These are phyloP conservation scores for Astreopora myriophthalma DNA, from an alignment of 64 coral and sea anemone genomes.

Conservation along the genomic window DNA sequence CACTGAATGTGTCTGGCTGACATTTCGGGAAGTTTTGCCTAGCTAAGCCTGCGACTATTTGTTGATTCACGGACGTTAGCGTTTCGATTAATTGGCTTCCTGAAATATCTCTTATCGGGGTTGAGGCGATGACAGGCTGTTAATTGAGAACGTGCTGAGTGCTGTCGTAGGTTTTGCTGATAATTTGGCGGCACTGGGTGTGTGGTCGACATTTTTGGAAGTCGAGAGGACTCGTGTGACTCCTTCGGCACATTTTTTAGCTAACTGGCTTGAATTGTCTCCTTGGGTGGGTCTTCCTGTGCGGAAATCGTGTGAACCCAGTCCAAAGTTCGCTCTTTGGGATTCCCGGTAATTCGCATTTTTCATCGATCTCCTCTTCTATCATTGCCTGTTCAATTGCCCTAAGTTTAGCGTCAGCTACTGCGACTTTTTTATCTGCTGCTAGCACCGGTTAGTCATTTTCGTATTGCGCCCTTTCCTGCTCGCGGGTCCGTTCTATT, in stretches of 20 bases:
- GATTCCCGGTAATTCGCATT: neutral
- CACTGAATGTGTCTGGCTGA: slow-evolving; percentile 13
- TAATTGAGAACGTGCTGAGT: neutral
- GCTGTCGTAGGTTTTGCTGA: no score
- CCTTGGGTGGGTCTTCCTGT: neutral
- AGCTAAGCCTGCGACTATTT: neutral
- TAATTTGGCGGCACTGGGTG: neutral
- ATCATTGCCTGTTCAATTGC: neutral
- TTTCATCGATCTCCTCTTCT: neutral
- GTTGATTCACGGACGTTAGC: slow-evolving; percentile 3
- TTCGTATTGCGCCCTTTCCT: neutral
- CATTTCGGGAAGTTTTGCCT: slow-evolving; percentile 33
- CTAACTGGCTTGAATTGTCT: neutral
- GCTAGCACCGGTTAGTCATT: neutral
- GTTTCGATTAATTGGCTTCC: slow-evolving; percentile 1
- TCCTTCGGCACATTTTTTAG: neutral
- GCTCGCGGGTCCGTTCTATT: neutral
- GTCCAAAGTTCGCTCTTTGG: neutral
- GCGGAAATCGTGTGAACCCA: neutral
- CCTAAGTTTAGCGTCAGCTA: slow-evolving; percentile 1
- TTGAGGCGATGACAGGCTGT: neutral
- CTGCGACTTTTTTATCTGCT: neutral
- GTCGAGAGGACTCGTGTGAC: neutral
- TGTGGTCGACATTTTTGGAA: neutral
- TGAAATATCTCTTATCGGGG: neutral